These are phyloP conservation scores for Sebastes oblongus DNA, from an alignment of 2,797 vertebrate species.

Conservation along the genomic window DNA sequence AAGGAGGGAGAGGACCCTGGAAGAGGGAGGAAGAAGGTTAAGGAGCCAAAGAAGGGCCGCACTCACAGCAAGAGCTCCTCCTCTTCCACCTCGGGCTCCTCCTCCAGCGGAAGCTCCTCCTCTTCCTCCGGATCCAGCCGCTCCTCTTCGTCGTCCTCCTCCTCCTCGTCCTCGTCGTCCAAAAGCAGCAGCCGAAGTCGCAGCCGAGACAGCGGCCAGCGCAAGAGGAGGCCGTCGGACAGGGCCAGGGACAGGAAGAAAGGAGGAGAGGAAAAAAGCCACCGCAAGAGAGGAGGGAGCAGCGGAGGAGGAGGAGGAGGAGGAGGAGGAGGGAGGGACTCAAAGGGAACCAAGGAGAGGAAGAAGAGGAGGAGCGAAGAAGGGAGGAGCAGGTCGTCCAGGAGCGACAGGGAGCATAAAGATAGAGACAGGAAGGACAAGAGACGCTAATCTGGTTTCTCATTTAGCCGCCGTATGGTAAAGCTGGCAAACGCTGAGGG, in stretches of 20 bases:
- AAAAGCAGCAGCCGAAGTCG: constrained; percentile 84
- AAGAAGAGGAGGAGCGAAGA: constrained; percentile 82
- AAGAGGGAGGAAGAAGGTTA: constrained; percentile 82
- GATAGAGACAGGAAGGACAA: constrained; percentile 96
- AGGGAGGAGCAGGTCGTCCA: constrained; percentile 89
- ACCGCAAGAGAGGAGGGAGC: constrained; percentile 85
- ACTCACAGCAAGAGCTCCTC: constrained; percentile 86
- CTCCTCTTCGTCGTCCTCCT: constrained; percentile 88
- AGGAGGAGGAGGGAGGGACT: constrained; percentile 86
- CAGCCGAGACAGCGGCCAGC: constrained; percentile 86
- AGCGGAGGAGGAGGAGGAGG: constrained; percentile 87
- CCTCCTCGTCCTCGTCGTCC: constrained; percentile 87
- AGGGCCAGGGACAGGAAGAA: constrained; percentile 82
- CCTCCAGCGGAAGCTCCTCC: constrained; percentile 88
- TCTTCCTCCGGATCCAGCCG: constrained; percentile 90
- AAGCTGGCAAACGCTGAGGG: neutral
- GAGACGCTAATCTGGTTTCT: constrained; percentile 83
- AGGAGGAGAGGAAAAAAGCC: constrained; percentile 87
- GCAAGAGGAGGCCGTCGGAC: constrained; percentile 85
- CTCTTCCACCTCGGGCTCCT: constrained; percentile 89
- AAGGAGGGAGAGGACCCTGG: constrained; percentile 72
- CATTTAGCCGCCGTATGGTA: neutral
- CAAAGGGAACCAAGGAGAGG: constrained; percentile 87
- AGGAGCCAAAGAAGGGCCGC: constrained; percentile 80
- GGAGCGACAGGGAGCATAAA: constrained; percentile 94